Conservation (phyloP, 1,140 invertebrate genomes). For the Drosophila dunni region DNA sequence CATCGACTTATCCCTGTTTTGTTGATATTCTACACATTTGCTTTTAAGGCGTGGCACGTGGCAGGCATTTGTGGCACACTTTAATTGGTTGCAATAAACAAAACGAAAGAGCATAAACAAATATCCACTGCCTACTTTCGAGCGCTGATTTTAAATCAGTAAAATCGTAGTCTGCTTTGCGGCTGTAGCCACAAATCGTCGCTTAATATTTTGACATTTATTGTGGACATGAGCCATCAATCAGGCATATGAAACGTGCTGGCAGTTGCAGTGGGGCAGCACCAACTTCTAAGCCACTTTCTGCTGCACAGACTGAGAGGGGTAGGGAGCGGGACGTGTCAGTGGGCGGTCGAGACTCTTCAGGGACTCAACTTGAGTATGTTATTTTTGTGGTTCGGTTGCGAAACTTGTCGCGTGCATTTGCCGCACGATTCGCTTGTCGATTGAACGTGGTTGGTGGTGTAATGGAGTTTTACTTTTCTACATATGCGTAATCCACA, state of each 20-base stretch:
- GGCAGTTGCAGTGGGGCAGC: slow-evolving; percentile 32
- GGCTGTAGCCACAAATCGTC: slow-evolving; percentile 10
- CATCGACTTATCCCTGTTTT: slow-evolving; percentile 19
- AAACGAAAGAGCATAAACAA: background rate
- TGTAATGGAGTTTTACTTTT: slow-evolving; percentile 70
- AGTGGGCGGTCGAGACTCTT: slow-evolving; percentile 7
- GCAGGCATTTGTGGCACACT: slow-evolving; percentile 18
- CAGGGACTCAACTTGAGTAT: background rate
- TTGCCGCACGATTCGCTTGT: slow-evolving; percentile 77
- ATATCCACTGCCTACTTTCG: slow-evolving; percentile 39
- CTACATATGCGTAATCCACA: slow-evolving; percentile 30
- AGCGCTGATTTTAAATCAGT: slow-evolving; percentile 1
- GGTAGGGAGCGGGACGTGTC: background rate
- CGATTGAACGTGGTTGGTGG: slow-evolving; percentile 59
- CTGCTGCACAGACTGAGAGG: background rate
- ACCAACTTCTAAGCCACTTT: slow-evolving; percentile 29
- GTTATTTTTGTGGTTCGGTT: slow-evolving; percentile 20
- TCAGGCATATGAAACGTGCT: slow-evolving; percentile 63
- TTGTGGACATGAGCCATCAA: slow-evolving; percentile 54
- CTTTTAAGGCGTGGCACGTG: slow-evolving; percentile 7
- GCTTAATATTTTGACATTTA: slow-evolving; percentile 70
- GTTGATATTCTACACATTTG: slow-evolving; percentile 16
- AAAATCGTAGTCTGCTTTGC: slow-evolving; percentile 5
- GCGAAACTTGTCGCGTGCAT: slow-evolving; percentile 76
- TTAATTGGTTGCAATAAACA: slow-evolving; percentile 48